Conservation (phyloP, 64 coral and sea anemone species). For the Stichodactyla helianthus region DNA sequence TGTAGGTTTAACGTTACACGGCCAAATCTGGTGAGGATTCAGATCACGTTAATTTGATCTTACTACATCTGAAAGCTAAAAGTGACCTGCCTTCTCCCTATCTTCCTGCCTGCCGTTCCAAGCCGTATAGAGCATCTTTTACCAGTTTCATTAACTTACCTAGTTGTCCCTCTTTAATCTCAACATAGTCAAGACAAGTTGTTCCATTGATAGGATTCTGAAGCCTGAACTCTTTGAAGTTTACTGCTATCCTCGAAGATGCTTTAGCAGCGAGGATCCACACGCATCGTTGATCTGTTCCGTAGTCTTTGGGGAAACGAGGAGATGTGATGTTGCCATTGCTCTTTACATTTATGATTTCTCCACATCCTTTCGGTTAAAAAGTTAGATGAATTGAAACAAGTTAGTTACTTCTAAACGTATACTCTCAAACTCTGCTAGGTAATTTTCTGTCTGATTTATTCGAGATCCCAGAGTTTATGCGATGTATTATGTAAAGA, state of each 20-base stretch:
- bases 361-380: slow-evolving; percentile 58
- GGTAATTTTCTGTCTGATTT: no score
- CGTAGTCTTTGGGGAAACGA: slow-evolving; percentile 39
- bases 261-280: slow-evolving; percentile 54
- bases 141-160: slow-evolving; percentile 23
- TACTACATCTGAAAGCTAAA: no score
- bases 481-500: no score
- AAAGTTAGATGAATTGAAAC: not conserved
- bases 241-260: slow-evolving; percentile 22
- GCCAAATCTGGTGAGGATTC: no score
- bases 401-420: not conserved
- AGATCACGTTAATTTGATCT: no score
- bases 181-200: slow-evolving; percentile 61
- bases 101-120: no score
- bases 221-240: slow-evolving; percentile 49
- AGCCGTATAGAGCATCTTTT: no score
- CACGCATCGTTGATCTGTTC: slow-evolving; percentile 52
- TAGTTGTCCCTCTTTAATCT: slow-evolving; percentile 63
- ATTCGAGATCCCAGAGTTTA: no score
- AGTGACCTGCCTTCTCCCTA: no score
- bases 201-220: slow-evolving; percentile 28
- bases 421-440: not conserved
- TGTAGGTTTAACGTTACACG: no score
- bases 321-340: slow-evolving; percentile 47
- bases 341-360: slow-evolving; percentile 34